Conservation (phyloP, 2,888 invertebrate species). For the Campopleginae sp. region DNA sequence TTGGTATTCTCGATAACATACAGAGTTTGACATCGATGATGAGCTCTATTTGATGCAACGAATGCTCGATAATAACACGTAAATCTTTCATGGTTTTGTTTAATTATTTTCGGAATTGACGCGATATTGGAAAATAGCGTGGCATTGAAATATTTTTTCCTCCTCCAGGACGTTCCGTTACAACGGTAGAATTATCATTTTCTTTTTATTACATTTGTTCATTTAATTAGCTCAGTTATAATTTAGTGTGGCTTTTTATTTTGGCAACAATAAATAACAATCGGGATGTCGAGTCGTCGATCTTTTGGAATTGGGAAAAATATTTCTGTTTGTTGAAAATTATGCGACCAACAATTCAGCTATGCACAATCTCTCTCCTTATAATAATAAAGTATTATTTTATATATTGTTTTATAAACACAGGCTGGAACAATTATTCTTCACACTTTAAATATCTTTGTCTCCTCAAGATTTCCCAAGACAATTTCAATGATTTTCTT, state of each 20-base stretch:
- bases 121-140: slow-evolving; percentile 80
- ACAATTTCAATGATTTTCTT: too few species aligned
- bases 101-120: slow-evolving; percentile 55
- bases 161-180: slow-evolving; percentile 29
- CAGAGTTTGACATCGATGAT: slow-evolving; percentile 81
- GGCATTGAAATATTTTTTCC: slow-evolving; percentile 62
- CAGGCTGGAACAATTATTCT: not conserved
- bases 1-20: slow-evolving; percentile 77
- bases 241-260: slow-evolving; percentile 74
- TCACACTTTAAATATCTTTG: not conserved
- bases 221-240: slow-evolving; percentile 66
- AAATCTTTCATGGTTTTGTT: slow-evolving; percentile 45
- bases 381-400: slow-evolving; percentile 35
- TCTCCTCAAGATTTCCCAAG: not conserved
- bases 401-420: slow-evolving; percentile 11
- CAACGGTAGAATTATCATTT: slow-evolving; percentile 43
- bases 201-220: slow-evolving; percentile 32
- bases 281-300: slow-evolving; percentile 73
- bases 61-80: slow-evolving; percentile 73
- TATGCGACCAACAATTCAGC: slow-evolving; percentile 33
- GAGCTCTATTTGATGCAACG: slow-evolving; percentile 77
- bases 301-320: slow-evolving; percentile 31
- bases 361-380: slow-evolving; percentile 53
- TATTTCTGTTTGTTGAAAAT: slow-evolving; percentile 37
- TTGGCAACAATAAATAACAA: slow-evolving; percentile 84